Conservation (phyloP, 2,888 invertebrate genomes). For the Euclidia mi region DNA sequence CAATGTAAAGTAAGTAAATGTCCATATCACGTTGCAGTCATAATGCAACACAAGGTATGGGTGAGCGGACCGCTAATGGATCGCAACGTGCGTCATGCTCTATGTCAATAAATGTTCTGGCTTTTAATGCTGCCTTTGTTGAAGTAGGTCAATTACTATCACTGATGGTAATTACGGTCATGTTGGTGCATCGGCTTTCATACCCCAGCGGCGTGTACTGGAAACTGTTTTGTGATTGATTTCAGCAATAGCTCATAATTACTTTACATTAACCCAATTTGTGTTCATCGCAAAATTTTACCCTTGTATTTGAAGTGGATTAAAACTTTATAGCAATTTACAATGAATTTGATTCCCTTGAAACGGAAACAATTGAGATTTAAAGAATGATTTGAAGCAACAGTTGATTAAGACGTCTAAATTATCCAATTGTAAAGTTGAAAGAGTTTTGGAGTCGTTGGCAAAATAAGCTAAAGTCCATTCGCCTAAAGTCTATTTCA, state of each 20-base stretch:
- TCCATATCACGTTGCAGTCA: constrained; percentile 14
- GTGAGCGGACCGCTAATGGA: constrained; percentile 75
- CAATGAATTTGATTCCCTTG: constrained; percentile 35
- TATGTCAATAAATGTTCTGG: constrained; percentile 77
- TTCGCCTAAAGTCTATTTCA: constrained; percentile 37
- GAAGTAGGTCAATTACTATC: constrained; percentile 79
- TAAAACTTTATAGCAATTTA: constrained; percentile 40
- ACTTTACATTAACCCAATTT: constrained; percentile 32
- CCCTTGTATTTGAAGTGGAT: constrained; percentile 24
- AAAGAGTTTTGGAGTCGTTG: constrained; percentile 25
- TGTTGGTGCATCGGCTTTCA: constrained; percentile 57
- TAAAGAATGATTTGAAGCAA: constrained; percentile 46
- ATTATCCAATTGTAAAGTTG: constrained; percentile 47
- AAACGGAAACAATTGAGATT: constrained; percentile 51
- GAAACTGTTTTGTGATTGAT: constrained; percentile 46
- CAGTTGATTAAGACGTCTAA: constrained; percentile 47
- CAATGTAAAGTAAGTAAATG: constrained; percentile 15
- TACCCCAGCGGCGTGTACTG: constrained; percentile 21
- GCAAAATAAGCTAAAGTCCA: constrained; percentile 30
- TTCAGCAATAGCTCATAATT: constrained; percentile 51
- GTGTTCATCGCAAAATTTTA: constrained; percentile 20
- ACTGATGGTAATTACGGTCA: constrained; percentile 66
- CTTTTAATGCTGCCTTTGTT: constrained; percentile 82
- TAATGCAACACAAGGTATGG: constrained; percentile 48
- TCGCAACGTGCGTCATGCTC: constrained; percentile 73